Base-by-base conservation (phyloP, 1,140 invertebrate species). In the Teleopsis dalmanni region DNA sequence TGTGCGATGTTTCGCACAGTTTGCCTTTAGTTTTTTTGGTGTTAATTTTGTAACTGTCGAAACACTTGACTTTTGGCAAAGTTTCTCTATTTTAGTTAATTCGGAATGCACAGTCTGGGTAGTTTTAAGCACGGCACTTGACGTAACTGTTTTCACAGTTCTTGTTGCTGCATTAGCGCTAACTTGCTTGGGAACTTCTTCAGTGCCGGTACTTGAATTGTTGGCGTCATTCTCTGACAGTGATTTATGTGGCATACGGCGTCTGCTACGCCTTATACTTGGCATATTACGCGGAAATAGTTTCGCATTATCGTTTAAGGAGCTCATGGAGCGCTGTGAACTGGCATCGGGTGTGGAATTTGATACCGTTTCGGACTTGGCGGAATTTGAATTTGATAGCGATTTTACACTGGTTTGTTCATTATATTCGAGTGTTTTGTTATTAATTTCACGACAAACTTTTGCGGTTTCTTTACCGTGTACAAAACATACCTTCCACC, bases 271-370 rank as follows among this genome's bases (percentile, higher is more conserved):
- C 1, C 64, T 48, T 21, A 67, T 67, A 51, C 64, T 67, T 21
- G 64, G 64, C 64, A 67, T 67, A 35, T 67, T 67, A n/a, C 64
- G 56, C 27, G 64, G 64, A 51, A 67, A 67, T 23, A 67, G 52
- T 46, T 64, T 67, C 33, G 64, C 49, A 14, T 41, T 43, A 36
- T 67, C 64, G 44, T 57, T 56, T 44, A 62, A 59, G 3, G 48
- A 44, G 31, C 48, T 34, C 19, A 35, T 19, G 16, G 50, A 52
- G n/a, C 40, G 40, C 22, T 52, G 50, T 4, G 50, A 52, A 16
- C 37, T 42, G 21, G 50, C 35, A 16, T 41, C 47, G 40, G 27
- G 9, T 13, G 50, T 19, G 4, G 46, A 42, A 14, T 10, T 23
- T 13, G 23, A 13, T 42, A 33, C 25, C 22, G 45, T 38, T 27